Base-by-base conservation (phyloP, 2,797 vertebrate genomes). In the Melanotaenia parkinsoni region DNA sequence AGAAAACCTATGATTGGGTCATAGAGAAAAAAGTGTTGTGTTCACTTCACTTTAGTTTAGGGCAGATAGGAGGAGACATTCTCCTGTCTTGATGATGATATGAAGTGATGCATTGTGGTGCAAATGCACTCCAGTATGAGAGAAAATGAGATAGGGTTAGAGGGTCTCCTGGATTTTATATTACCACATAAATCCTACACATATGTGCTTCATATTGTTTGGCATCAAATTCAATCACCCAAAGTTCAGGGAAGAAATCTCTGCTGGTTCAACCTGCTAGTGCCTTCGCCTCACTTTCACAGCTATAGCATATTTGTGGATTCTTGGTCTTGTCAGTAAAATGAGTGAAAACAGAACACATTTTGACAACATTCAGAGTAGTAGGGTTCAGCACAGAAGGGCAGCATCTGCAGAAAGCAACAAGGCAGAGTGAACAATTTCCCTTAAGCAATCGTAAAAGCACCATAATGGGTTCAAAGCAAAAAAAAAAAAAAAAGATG, bases 351-450 rank as follows among this genome's bases (percentile, higher is more conserved):
- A 45, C 63, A 75, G 32, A 75, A 51, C 16, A 54, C 67, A 37
- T 74, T 74, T 63, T 35, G 45, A 45, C 70, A 64, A 77, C 77
- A 84, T 84, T 81, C 9, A 84, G 72, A 70, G 64, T 40, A 56
- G n/a, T 67, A 68, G 37, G 81, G 74, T 67, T 89, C 70, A 83
- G 58, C 20, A 50, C 74, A 80, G 54, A 70, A 81, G 70, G 74
- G 85, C 74, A 75, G 74, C 71, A 56, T 85, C 67, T 67, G 70
- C 70, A 82, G 18, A 77, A 62, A 57, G 50, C 66, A 67, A 60
- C 30, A 35, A 63, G 70, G 65, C 58, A 10, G 33, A 61, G 43
- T 59, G 67, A 87, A 78, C 67, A 80, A 35, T 77, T 80, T 68
- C 45, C 86, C 68, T 86, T 38, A 59, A 59, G 83, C 81, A 45